Evolutionary conservation across 2,888 invertebrate genomes (phyloP), one percentile per base, ranked within the genome.

Genomic region (Fabriciana adippe): DNA sequence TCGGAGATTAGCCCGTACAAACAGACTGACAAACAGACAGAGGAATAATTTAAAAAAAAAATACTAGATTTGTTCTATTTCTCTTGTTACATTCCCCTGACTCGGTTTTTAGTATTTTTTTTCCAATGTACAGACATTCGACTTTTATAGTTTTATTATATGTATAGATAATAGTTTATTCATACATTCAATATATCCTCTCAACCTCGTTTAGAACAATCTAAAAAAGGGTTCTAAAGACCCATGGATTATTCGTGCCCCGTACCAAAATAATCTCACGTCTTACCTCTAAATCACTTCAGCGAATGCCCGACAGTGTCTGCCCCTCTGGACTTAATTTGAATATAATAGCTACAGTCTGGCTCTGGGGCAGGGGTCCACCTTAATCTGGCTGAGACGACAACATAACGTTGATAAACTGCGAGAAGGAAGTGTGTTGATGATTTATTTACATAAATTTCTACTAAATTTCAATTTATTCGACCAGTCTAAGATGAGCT

Each of bases 311-410:
- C 72, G 68, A 56, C 72, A 72, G 69, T 62, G 64, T 64, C 68
- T 69, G 72, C 61, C 66, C 68, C 70, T 69, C 72, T 75, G 76
- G 75, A 76, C 73, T 71, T 78, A 78, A 78, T 78, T 78, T 76
- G 73, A 73, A 73, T 73, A 73, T 72, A 72, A 73, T 73, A 69
- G 67, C 64, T 47, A 62, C 72, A 67, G 68, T 69, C 67, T 72
- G 71, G 64, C 69, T 35, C 57, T 21, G 72, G 64, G 66, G 64
- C 66, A 69, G 61, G 72, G 72, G 70, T 69, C 70, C 66, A 55
- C 60, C 65, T 66, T 68, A 72, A 70, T 72, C 67, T 64, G 65
- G 59, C 60, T 64, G 59, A 68, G 70, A 66, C 67, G 71, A 68
- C 35, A 41, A 41, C 66, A 64, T 69, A 69, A 71, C 74, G 64